Percentiles rank a stretch among this genome's conserved stretches.
Evolutionary conservation across 2,888 invertebrate species (phyloP).

Genomic region (Drosophila peninsularis): DNA sequence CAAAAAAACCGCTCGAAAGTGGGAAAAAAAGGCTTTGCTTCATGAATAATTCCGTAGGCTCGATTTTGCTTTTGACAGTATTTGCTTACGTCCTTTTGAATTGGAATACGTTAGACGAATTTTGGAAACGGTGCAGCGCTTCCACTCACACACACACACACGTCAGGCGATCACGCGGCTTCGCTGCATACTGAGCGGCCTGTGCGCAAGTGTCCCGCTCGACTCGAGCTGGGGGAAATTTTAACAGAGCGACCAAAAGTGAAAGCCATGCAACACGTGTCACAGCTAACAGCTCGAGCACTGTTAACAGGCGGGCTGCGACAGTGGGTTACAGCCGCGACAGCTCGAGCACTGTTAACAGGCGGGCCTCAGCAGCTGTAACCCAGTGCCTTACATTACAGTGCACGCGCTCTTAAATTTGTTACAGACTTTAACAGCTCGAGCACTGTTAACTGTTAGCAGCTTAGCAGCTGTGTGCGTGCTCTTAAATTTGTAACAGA

Average conservation of each 20-base stretch:
- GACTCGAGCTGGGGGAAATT: conserved; percentile 48
- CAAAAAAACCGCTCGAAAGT: conserved; percentile 21
- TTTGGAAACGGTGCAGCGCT: background rate
- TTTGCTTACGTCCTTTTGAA: conserved; percentile 28
- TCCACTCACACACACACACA: conserved; percentile 15
- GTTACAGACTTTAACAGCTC: too few species aligned
- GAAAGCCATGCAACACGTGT: conserved; percentile 66
- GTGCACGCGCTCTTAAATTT: conserved; percentile 17
- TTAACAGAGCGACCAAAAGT: conserved; percentile 56
- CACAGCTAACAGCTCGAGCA: background rate
- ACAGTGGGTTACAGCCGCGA: too few species aligned
- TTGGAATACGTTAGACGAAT: background rate
- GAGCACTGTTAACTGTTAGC: background rate
- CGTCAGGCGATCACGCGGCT: conserved; percentile 47
- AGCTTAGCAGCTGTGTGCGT: too few species aligned
- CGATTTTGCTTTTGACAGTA: conserved; percentile 11
- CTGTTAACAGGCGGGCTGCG: conserved; percentile 9
- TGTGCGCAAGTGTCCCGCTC: conserved; percentile 12
- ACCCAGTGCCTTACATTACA: conserved; percentile 3
- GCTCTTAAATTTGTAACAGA: conserved; percentile 6
- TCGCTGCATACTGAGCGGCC: conserved; percentile 33
- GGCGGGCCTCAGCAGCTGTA: background rate
- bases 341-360: conserved; percentile 5
- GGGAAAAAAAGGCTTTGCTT: conserved; percentile 13
- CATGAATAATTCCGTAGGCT: conserved; percentile 42